A percentile compares a stretch with the other conserved stretches of the same genome.
phyloP scores from a whole-genome alignment of 2,888 invertebrate genomes.

The Ernsta delagoae region DNA sequence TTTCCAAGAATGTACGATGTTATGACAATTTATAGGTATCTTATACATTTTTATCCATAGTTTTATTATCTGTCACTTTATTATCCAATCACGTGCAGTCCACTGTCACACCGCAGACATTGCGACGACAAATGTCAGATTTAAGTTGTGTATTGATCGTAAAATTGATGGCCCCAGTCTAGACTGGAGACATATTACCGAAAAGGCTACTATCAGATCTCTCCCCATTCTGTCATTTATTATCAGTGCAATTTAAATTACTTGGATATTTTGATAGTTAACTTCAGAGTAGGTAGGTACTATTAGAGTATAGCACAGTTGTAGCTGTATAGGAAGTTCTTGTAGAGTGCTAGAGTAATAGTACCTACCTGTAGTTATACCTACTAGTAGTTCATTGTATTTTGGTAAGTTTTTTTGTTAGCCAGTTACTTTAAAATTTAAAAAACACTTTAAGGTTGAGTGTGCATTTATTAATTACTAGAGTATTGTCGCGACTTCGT shows the following conservation, averaged over 20 bases:
- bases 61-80: conserved; percentile 11
- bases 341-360: too few species aligned
- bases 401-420: too few species aligned
- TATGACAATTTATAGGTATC: neutral
- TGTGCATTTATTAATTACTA: too few species aligned
- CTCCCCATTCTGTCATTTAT: conserved; percentile 25
- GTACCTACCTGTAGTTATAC: too few species aligned
- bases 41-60: neutral
- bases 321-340: too few species aligned
- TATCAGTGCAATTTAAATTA: neutral
- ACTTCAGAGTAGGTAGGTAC: neutral
- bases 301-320: too few species aligned
- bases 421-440: too few species aligned
- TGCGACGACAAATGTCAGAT: conserved; percentile 20
- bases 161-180: conserved; percentile 27
- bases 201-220: conserved; percentile 29
- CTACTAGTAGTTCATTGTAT: too few species aligned
- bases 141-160: conserved; percentile 29
- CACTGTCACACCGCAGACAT: conserved; percentile 9
- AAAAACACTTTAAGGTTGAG: too few species aligned
- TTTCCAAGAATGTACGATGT: too few species aligned
- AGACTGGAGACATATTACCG: conserved; percentile 30
- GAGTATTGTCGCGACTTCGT: too few species aligned
- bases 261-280: neutral
- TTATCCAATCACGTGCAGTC: conserved; percentile 6